phyloP scores from a whole-genome alignment of 2,113 vertebrate genomes.

The Romanogobio albipinnatus region DNA sequence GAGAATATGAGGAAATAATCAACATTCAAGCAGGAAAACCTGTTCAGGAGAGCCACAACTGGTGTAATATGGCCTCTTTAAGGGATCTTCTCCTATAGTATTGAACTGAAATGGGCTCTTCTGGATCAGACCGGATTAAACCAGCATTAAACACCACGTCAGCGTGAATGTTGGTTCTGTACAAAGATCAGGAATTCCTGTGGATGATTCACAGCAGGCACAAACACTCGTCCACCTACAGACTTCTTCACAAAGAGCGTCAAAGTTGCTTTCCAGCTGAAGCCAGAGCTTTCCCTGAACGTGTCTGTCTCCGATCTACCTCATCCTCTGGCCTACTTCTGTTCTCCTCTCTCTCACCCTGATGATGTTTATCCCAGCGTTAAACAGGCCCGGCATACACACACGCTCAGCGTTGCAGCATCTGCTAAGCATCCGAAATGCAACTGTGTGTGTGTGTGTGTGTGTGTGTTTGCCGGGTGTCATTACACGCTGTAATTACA shows the following conservation, averaged over 20 bases:
- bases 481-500: slow-evolving; percentile 31
- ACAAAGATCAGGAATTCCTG: background rate
- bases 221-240: background rate
- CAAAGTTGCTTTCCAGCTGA: background rate
- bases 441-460: background rate
- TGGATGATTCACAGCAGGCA: background rate
- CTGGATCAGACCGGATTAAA: background rate
- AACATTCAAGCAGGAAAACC: too few species aligned
- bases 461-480: background rate
- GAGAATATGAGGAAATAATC: too few species aligned
- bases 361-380: slow-evolving; percentile 22
- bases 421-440: slow-evolving; percentile 22
- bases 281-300: background rate
- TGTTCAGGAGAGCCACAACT: too few species aligned
- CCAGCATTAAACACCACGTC: background rate
- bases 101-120: too few species aligned
- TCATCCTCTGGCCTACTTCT: slow-evolving; percentile 1
- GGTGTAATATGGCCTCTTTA: too few species aligned
- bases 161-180: background rate
- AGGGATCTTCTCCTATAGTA: too few species aligned
- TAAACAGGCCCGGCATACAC: slow-evolving; percentile 2
- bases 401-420: background rate
- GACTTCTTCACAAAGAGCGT: background rate
- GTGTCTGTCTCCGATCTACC: background rate
- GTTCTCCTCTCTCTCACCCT: slow-evolving; percentile 1